Base-by-base conservation (phyloP, 2,797 vertebrate genomes). In the Periparus ater region DNA sequence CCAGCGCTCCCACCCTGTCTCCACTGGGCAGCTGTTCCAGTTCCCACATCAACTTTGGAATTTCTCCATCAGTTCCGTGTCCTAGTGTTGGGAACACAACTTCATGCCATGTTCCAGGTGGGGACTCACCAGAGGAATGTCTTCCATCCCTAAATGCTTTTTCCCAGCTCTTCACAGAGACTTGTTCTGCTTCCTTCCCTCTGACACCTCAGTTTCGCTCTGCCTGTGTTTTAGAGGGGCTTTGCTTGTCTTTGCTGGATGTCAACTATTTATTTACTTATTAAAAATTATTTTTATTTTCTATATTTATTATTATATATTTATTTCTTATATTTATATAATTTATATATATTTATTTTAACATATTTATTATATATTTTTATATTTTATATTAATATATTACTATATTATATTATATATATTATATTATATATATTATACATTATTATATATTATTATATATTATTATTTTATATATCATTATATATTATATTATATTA, bases 101-200 rank as follows among this genome's bases (percentile, higher is more conserved):
- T 48, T 60, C 11, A 2, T 36, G 61, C 47, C 6, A 1, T 15
- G 8, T 26, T 61, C 30, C 48, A 61, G 70, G 22, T 4, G 42
- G 6, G 13, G 3, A 44, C 34, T 36, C 27, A 50, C 19, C 27
- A 62, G 21, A 48, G 47, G 14, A 55, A 50, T 44, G 3, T 42
- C 30, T 38, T 4, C 6, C 20, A 27, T 21, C 9, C 32, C 45
- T n/a, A 34, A 14, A 10, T 0, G 0, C 18, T 13, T 66, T 84
- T 81, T 50, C n/a, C n/a, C n/a, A 70, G 6, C 10, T 86, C 48
- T 70, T 44, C 47, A 17, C 3, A 21, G 51, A 50, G 19, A 62
- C 8, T 20, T 51, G 3, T 45, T 77, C 42, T 74, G 9, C 61
- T 40, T 71, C 20, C 9, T 51, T 70, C 10, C 26, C 25, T 19